Percentiles rank a stretch among this genome's conserved stretches.
These are phyloP conservation scores for Hestina assimilis DNA, from an alignment of 1,140 invertebrate genomes.

Conservation along the genomic window DNA sequence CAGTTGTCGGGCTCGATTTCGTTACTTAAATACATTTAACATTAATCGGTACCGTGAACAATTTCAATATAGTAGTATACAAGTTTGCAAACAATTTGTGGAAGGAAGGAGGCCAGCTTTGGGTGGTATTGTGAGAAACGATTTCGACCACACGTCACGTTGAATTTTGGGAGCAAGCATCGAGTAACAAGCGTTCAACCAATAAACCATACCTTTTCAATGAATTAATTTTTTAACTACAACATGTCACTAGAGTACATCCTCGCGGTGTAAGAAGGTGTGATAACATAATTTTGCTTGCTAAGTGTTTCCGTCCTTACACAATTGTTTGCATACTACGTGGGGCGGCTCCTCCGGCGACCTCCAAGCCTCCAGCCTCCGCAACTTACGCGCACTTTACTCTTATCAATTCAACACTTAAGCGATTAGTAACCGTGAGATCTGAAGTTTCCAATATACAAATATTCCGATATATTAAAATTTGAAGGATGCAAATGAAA, in stretches of 20 bases:
- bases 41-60: constrained; percentile 12
- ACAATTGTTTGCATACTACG: constrained; percentile 78
- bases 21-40: constrained; percentile 7
- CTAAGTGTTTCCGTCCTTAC: constrained; percentile 77
- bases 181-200: constrained; percentile 59
- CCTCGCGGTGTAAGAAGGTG: constrained; percentile 41
- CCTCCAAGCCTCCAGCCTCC: constrained; percentile 16
- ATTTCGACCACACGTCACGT: constrained; percentile 54
- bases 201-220: constrained; percentile 75
- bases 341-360: constrained; percentile 23
- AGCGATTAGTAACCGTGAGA: constrained; percentile 70
- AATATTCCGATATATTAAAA: constrained; percentile 49
- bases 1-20: constrained; percentile 10
- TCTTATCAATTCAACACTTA: constrained; percentile 30
- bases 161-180: constrained; percentile 57
- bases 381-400: constrained; percentile 9
- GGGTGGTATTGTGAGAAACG: constrained; percentile 60
- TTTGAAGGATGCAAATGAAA: constrained; percentile 74
- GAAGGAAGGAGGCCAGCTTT: constrained; percentile 88
- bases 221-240: constrained; percentile 68
- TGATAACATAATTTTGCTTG: constrained; percentile 61
- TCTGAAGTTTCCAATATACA: constrained; percentile 70
- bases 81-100: constrained; percentile 91
- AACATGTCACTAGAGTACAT: constrained; percentile 69
- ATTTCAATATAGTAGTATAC: constrained; percentile 21